Conservation (phyloP, 2,888 invertebrate species). For the Drosophila gaucha region DNA sequence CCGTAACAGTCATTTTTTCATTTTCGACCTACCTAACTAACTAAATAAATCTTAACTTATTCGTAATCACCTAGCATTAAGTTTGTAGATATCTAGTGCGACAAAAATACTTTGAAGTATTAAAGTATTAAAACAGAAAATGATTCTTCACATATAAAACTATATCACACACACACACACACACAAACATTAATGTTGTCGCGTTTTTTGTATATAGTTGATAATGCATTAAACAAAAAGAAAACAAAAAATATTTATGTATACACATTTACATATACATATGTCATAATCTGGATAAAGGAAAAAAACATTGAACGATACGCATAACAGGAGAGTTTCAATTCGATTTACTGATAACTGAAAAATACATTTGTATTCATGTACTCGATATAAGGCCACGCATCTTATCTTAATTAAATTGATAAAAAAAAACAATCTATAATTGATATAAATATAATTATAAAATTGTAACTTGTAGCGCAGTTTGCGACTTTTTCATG, state of each 20-base stretch:
- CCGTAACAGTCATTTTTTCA: slow-evolving; percentile 18
- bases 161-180: slow-evolving; percentile 19
- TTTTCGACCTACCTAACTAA: slow-evolving; percentile 42
- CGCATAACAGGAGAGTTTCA: slow-evolving; percentile 30
- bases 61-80: slow-evolving; percentile 68
- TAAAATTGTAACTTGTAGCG: slow-evolving; percentile 57
- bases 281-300: slow-evolving; percentile 26
- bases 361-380: slow-evolving; percentile 43
- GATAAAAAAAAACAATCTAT: neutral
- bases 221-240: slow-evolving; percentile 45
- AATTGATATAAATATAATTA: slow-evolving; percentile 11
- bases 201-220: slow-evolving; percentile 63
- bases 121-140: slow-evolving; percentile 5
- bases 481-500: slow-evolving; percentile 58
- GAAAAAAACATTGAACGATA: slow-evolving; percentile 13
- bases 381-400: slow-evolving; percentile 45
- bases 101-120: slow-evolving; percentile 18
- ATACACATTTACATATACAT: slow-evolving; percentile 26
- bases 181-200: slow-evolving; percentile 28
- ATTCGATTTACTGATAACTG: slow-evolving; percentile 35
- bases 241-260: slow-evolving; percentile 26
- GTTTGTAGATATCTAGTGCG: slow-evolving; percentile 65
- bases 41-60: slow-evolving; percentile 66
- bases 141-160: slow-evolving; percentile 8
- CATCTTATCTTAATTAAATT: slow-evolving; percentile 47